phyloP scores from a whole-genome alignment of 2,113 vertebrate genomes.

The human (Homo sapiens) region DNA sequence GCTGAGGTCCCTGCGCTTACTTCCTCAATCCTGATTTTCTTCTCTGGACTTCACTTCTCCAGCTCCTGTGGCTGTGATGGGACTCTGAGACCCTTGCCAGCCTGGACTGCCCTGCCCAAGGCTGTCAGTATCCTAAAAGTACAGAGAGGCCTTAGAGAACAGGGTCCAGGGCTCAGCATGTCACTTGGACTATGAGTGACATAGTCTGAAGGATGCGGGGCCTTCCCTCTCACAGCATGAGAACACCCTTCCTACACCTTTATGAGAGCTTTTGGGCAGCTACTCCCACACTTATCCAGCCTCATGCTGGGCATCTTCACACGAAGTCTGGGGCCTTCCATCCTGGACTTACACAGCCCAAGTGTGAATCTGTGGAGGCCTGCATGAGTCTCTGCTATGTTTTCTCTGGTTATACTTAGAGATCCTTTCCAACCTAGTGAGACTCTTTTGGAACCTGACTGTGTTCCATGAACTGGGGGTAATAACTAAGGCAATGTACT shows the following conservation, averaged over 20 bases:
- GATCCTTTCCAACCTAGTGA: conserved; percentile 1
- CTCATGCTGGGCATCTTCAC: neutral
- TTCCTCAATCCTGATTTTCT: neutral
- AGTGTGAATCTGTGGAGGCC: neutral
- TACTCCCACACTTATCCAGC: neutral
- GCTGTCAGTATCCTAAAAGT: neutral
- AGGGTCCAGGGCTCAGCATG: neutral
- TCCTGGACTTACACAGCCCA: neutral
- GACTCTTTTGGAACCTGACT: neutral
- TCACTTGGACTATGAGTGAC: neutral
- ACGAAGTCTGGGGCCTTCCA: neutral
- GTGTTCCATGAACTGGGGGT: neutral
- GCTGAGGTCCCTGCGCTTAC: neutral
- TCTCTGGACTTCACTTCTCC: neutral
- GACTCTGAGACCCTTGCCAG: neutral
- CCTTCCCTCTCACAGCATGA: neutral
- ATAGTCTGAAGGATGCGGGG: neutral
- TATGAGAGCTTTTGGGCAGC: neutral
- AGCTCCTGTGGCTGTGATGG: neutral
- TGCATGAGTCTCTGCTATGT: neutral
- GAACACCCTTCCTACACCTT: neutral
- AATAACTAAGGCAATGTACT: neutral
- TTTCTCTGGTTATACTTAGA: neutral
- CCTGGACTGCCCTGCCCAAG: neutral
- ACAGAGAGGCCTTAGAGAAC: neutral